A percentile compares a stretch with the other conserved stretches of the same genome.
These are phyloP conservation scores for Parus major DNA, from an alignment of 2,113 vertebrate genomes.

Conservation along the genomic window DNA sequence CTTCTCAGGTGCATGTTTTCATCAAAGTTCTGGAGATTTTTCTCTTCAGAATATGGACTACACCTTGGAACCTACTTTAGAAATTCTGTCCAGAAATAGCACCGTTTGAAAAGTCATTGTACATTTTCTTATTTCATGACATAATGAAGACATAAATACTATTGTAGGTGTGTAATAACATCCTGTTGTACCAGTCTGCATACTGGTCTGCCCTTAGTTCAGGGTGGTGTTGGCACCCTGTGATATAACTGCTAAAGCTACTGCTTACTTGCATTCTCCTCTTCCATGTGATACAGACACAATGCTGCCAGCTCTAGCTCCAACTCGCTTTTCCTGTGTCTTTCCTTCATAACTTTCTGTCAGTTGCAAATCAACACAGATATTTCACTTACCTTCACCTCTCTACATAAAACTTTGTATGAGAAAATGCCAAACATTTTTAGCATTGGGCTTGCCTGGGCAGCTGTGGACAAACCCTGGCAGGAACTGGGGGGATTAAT, in stretches of 20 bases:
- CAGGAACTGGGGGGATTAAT: neutral
- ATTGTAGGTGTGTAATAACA: neutral
- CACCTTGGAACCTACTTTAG: neutral
- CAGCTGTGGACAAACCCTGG: neutral
- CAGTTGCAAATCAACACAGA: neutral
- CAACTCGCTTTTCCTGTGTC: neutral
- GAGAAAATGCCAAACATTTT: neutral
- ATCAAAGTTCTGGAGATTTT: neutral
- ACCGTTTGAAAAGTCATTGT: neutral
- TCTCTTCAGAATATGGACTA: neutral
- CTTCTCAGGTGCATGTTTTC: neutral
- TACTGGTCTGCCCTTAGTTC: neutral
- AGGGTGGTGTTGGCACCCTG: neutral
- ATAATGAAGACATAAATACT: neutral
- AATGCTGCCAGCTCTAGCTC: neutral
- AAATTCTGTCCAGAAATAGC: neutral
- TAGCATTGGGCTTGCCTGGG: neutral
- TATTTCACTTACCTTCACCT: neutral
- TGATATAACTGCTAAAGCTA: neutral
- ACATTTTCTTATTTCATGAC: neutral
- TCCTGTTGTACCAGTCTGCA: neutral
- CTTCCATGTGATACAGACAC: neutral
- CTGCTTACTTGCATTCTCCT: neutral
- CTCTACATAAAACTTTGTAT: neutral
- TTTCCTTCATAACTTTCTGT: neutral